Base-by-base conservation (phyloP, 2,888 invertebrate genomes). In the Phorcus lineatus region DNA sequence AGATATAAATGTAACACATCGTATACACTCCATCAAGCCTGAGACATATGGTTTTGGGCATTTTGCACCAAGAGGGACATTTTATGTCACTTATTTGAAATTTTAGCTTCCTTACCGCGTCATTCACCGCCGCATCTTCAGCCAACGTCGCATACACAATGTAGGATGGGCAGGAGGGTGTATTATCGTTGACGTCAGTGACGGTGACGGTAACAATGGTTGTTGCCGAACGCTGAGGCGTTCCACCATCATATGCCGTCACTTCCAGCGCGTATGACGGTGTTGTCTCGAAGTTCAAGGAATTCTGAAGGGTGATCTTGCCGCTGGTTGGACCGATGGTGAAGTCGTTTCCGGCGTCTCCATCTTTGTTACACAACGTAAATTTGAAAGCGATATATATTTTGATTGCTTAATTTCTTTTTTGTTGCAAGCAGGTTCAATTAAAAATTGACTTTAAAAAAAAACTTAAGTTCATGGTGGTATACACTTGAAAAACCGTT, bases 181-280 rank as follows among this genome's bases (percentile, higher is more conserved):
- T 62, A 75, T 88, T 88, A 81, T 90, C 90, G 81, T 89, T 90
- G 36, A 88, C 86, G 81, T 90, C 88, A 22, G 83, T 81, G 1
- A 91, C 87, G 11, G 83, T 76, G 6, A 91, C 79, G 0, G 84
- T 86, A 4, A 91, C 74, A n/a, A 86, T 89, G 3, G 85, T 82
- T 9, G 84, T 86, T 3, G 75, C 77, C 2, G 84, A 78, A n/a
- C 74, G 75, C 31, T 86, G 47, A 7, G 83, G n/a, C 0, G 82
- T 47, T 17, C 85, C 86, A 0, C 84, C 84, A 77, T 87, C 89
- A 16, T 54, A 82, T 2, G 84, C 89, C 31, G 78, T 74, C 19
- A 90, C 77, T 2, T 79, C 75, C 19, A 90, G 80, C 6, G 81
- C 75, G 82, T 89, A 89, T 28, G 74, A 28, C 0, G 75, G 55